Percentiles rank a stretch among this genome's conserved stretches.
Conservation (phyloP, 2,113 vertebrate species). For the Pteronura brasiliensis region DNA sequence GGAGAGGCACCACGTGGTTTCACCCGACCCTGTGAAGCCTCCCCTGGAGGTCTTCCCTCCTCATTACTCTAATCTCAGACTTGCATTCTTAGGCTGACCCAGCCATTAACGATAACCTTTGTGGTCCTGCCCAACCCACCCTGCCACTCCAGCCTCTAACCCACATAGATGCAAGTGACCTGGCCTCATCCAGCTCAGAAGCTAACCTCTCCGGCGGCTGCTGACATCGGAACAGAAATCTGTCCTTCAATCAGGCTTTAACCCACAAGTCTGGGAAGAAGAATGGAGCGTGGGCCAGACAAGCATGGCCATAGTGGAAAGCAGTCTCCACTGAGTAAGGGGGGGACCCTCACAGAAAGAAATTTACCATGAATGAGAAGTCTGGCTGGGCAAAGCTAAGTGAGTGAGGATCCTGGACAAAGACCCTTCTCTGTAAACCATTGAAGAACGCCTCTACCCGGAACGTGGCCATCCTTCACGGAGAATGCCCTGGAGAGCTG, state of each 20-base stretch:
- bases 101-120: neutral
- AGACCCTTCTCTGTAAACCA: neutral
- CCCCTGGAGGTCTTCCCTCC: neutral
- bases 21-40: too few relatives aligned
- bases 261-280: neutral
- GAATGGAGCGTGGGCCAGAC: neutral
- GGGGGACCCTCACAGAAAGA: neutral
- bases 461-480: rapidly evolving
- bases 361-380: neutral
- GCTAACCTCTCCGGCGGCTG: neutral
- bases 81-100: neutral
- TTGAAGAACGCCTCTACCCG: rapidly evolving
- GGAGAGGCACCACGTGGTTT: neutral
- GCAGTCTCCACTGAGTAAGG: neutral
- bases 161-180: neutral
- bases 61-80: neutral
- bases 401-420: neutral
- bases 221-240: too few relatives aligned
- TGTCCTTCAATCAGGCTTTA: too few relatives aligned
- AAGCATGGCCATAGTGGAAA: rapidly evolving
- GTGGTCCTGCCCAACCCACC: neutral
- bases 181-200: neutral
- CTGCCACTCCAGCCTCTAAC: neutral
- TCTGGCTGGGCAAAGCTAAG: neutral
- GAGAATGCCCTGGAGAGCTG: neutral